Evolutionary conservation across 1,140 invertebrate genomes (phyloP).

Genomic region (Luehdorfia chinensis): DNA sequence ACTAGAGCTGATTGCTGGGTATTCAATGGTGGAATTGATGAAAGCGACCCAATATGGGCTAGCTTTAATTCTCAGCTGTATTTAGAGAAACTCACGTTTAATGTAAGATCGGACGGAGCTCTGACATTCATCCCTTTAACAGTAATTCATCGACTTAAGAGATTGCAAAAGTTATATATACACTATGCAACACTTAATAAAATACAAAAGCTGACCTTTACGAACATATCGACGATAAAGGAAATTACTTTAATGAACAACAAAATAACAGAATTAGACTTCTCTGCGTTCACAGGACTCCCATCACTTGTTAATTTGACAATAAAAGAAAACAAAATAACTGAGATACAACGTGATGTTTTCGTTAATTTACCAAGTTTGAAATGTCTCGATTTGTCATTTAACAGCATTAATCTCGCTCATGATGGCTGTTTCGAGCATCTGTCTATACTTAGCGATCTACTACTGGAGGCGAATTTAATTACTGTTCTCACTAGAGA

Average conservation of each 20-base stretch:
- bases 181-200: constrained; percentile 83
- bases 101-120: constrained; percentile 81
- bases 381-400: constrained; percentile 81
- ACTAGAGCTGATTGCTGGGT: constrained; percentile 79
- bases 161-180: constrained; percentile 81
- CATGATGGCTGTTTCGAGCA: constrained; percentile 86
- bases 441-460: constrained; percentile 80
- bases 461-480: constrained; percentile 84
- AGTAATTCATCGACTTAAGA: constrained; percentile 80
- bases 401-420: constrained; percentile 84
- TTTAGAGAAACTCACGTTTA: constrained; percentile 82
- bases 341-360: constrained; percentile 83
- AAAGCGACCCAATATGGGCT: constrained; percentile 83
- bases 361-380: constrained; percentile 85
- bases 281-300: constrained; percentile 83
- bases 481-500: constrained; percentile 83
- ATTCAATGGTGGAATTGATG: constrained; percentile 80
- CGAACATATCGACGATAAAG: constrained; percentile 81
- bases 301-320: constrained; percentile 80
- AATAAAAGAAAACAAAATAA: constrained; percentile 85
- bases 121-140: constrained; percentile 84
- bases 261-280: constrained; percentile 81
- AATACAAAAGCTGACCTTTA: constrained; percentile 83
- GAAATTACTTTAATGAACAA: constrained; percentile 84
- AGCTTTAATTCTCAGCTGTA: constrained; percentile 83